These are phyloP conservation scores for Enteromius fasciolatus DNA, from an alignment of 2,797 vertebrate genomes.

Conservation along the genomic window DNA sequence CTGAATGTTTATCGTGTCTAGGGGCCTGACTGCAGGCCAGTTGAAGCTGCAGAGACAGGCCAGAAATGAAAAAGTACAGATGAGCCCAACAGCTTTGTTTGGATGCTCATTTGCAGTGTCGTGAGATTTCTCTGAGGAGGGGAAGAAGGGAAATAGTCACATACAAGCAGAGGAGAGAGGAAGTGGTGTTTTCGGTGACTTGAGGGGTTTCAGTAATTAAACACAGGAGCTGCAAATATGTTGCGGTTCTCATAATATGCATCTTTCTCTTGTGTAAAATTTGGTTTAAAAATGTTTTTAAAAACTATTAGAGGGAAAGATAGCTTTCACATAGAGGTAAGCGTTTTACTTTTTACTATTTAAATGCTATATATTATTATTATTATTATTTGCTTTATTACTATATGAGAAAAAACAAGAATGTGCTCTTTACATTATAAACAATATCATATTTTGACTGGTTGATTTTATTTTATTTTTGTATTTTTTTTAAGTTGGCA, in stretches of 20 bases:
- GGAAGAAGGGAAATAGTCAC: slow-evolving; percentile 35
- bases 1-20: slow-evolving; percentile 64
- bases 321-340: not conserved
- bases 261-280: not conserved
- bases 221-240: not conserved
- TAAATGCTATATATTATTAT: not conserved
- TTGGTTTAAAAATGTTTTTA: not conserved
- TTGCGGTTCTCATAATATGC: slow-evolving; percentile 6
- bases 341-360: not conserved
- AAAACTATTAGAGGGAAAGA: not conserved
- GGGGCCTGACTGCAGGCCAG: slow-evolving; percentile 60
- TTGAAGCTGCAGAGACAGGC: slow-evolving; percentile 55
- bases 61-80: slow-evolving; percentile 71
- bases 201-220: slow-evolving; percentile 23
- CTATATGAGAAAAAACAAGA: not conserved
- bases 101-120: slow-evolving; percentile 67
- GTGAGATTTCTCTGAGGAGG: slow-evolving; percentile 45
- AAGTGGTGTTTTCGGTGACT: slow-evolving; percentile 44
- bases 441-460: not conserved
- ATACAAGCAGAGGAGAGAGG: slow-evolving; percentile 13
- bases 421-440: not conserved
- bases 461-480: not conserved
- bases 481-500: not conserved
- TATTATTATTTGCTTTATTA: not conserved
- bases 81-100: slow-evolving; percentile 64